Evolutionary conservation across 2,888 invertebrate species (phyloP).

Genomic region (Euphydryas editha): DNA sequence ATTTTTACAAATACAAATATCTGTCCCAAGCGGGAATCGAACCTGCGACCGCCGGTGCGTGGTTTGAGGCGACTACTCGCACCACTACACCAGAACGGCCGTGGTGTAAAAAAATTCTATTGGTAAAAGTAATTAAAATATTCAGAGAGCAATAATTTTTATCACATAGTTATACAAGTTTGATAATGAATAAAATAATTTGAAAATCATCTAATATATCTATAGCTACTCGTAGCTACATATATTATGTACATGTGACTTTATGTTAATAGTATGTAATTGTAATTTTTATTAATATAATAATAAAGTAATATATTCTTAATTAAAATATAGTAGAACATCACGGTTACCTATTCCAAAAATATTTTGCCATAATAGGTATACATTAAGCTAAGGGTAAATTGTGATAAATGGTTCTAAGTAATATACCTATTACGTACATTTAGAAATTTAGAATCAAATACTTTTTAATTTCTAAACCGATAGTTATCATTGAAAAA

Average conservation of each 20-base stretch:
- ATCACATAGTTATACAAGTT: too few relatives aligned
- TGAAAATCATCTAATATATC: background rate
- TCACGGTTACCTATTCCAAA: constrained; percentile 21
- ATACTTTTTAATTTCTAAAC: too few relatives aligned
- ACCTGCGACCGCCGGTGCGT: too few relatives aligned
- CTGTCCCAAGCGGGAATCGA: too few relatives aligned
- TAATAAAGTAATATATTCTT: background rate
- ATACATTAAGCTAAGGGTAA: constrained; percentile 13
- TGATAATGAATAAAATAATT: background rate
- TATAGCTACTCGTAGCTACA: background rate
- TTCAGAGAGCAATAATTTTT: too few relatives aligned
- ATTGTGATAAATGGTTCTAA: constrained; percentile 20
- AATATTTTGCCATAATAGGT: constrained; percentile 22
- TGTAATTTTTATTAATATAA: background rate
- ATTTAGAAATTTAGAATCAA: background rate
- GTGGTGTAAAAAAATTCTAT: too few relatives aligned
- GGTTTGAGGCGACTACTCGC: too few relatives aligned
- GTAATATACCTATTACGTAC: constrained; percentile 1
- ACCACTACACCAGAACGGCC: too few relatives aligned
- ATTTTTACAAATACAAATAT: too few relatives aligned
- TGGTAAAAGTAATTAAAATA: too few relatives aligned
- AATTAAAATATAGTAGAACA: constrained; percentile 1
- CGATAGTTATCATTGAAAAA: too few relatives aligned
- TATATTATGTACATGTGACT: background rate
- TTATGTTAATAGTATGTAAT: background rate